A percentile compares a stretch with the other conserved stretches of the same genome.
Evolutionary conservation across 1,140 invertebrate genomes (phyloP).

Genomic region (Papilio xuthus): DNA sequence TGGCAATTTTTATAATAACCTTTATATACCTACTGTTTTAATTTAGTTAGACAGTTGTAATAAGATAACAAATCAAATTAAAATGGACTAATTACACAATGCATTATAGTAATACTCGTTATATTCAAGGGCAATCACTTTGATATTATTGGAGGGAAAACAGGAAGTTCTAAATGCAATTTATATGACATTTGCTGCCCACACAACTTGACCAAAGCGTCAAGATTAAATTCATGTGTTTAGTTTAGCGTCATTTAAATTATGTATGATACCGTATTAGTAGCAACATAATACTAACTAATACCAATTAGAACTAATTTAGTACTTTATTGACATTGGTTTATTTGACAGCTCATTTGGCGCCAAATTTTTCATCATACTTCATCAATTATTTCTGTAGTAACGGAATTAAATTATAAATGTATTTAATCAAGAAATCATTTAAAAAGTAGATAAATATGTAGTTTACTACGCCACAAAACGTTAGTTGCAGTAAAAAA

Average conservation of each 20-base stretch:
- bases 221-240: background rate
- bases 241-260: background rate
- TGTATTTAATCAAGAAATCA: background rate
- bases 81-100: background rate
- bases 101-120: background rate
- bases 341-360: background rate
- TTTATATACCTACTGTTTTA: too few species aligned
- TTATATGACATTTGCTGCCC: slow-evolving; percentile 19
- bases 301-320: background rate
- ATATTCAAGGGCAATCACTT: background rate
- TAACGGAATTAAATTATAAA: too few species aligned
- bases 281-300: background rate
- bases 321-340: background rate
- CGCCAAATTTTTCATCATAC: background rate
- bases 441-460: background rate
- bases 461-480: background rate
- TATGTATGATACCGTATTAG: background rate
- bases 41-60: background rate
- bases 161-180: slow-evolving; percentile 14
- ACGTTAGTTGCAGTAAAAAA: background rate
- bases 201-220: background rate
- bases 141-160: slow-evolving; percentile 23
- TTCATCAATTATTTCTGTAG: background rate
- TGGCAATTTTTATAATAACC: too few species aligned
- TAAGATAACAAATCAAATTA: slow-evolving; percentile 2